Evolutionary conservation across 37 sponge, comb jelly and placozoan genomes (phyloP), one percentile per base, ranked within the genome.

Genomic region (Corticium candelabrum): DNA sequence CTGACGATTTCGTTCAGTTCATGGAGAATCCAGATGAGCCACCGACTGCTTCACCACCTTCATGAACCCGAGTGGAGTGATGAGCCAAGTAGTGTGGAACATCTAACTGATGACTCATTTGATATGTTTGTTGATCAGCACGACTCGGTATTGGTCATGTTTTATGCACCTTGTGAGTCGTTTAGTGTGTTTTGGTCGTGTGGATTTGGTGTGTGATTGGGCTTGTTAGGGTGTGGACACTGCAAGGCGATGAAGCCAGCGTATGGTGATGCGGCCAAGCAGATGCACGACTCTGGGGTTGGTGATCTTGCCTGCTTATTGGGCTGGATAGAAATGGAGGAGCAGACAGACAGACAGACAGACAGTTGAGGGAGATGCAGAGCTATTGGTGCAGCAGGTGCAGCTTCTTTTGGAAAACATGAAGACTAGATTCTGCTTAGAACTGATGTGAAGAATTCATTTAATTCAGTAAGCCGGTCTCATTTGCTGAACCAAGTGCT

Each of bases 151-250:
- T 87, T 68, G 77, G 91, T 11, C 76, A 70, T 69, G 29, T 96
- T 70, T 32, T 70, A 43, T 11, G 56, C 56, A 21, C 56, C 56
- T 21, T 43, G 56, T 43, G 11, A 21, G 56, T 71, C n/a, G n/a
- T 21, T 27, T 56, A 50, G 62, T 27, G 62, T 11, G 21, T 11
- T 11, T 50, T 21, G 15, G 15, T 21, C 21, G 21, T 50, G 15
- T 50, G 21, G 27, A 56, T 56, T 56, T 27, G 21, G 27, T 56
- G 27, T 27, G 5, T 4, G 5, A 5, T 29, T 5, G 5, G 5
- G 21, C 73, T 29, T 15, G 5, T 7, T 88, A 38, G 91, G 92
- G 92, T 95, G 96, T 83, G 92, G 93, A 2, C 93, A 95, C 82
- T 95, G 96, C 56, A 95, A 50, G 62, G 62, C 62, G 21, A 50